Conservation (phyloP, 2,113 vertebrate species). For the Dolichallabes microphthalmus region DNA sequence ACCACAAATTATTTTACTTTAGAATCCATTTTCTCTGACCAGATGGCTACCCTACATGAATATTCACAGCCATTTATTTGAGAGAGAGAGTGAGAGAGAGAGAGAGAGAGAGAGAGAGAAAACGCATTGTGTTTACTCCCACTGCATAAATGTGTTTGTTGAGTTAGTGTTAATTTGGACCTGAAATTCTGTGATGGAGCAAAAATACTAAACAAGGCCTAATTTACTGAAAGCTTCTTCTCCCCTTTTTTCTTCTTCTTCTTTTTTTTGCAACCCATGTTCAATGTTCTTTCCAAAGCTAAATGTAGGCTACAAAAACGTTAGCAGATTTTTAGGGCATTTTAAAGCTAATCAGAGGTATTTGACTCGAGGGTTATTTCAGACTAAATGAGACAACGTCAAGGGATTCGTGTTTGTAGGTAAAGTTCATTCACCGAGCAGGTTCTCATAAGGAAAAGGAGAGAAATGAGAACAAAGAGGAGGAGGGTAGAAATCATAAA, state of each 20-base stretch:
- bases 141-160: neutral
- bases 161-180: neutral
- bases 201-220: neutral
- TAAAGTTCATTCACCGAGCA: slow-evolving; percentile 23
- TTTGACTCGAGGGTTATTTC: slow-evolving; percentile 35
- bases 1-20: slow-evolving; percentile 30
- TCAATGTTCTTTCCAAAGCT: neutral
- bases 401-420: slow-evolving; percentile 33
- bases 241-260: neutral
- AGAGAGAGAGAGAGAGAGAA: too few species aligned
- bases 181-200: neutral
- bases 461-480: slow-evolving; percentile 3
- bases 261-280: neutral
- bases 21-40: neutral
- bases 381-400: slow-evolving; percentile 6
- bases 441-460: neutral
- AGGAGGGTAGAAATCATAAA: slow-evolving; percentile 28
- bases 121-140: neutral
- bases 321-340: slow-evolving; percentile 15
- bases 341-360: slow-evolving; percentile 29
- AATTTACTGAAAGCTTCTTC: neutral
- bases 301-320: neutral
- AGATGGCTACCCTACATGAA: slow-evolving; percentile 33
- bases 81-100: too few species aligned
- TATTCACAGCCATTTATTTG: slow-evolving; percentile 11